Conservation (phyloP, 2,113 vertebrate species). For the Eretmochelys imbricata region DNA sequence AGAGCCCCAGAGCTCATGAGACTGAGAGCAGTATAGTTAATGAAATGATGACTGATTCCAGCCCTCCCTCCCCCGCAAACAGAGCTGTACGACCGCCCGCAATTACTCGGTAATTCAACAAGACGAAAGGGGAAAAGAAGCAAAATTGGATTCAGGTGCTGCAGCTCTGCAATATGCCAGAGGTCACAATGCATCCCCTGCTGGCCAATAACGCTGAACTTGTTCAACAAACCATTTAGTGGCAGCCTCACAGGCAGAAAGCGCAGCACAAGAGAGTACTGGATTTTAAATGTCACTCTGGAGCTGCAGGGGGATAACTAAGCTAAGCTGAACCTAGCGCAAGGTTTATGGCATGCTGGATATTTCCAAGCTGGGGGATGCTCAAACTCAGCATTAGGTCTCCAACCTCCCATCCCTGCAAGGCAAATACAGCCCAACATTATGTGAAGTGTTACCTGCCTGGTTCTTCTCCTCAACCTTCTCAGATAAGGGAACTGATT, state of each 20-base stretch:
- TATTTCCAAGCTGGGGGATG: conserved; percentile 21
- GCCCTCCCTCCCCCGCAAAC: conserved; percentile 12
- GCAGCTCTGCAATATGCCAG: conserved; percentile 54
- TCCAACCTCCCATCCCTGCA: not conserved
- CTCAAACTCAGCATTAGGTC: conserved; percentile 14
- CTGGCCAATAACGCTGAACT: conserved; percentile 67
- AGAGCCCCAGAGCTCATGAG: not conserved
- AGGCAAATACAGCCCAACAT: not conserved
- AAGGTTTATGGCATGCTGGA: conserved; percentile 20
- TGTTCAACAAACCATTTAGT: conserved; percentile 71
- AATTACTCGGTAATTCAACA: conserved; percentile 56
- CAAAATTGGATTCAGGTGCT: conserved; percentile 61
- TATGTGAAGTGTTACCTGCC: not conserved
- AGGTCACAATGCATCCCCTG: conserved; percentile 59
- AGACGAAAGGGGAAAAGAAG: conserved; percentile 12
- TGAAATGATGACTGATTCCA: not conserved
- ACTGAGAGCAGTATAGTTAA: not conserved
- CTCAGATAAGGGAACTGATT: not conserved
- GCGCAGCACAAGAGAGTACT: conserved; percentile 47
- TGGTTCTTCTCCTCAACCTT: not conserved
- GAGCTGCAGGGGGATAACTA: conserved; percentile 47
- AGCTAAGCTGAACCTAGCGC: not conserved
- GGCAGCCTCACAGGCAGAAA: conserved; percentile 30
- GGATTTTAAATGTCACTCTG: conserved; percentile 69
- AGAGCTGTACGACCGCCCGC: conserved; percentile 29